Evolutionary conservation across 2,113 vertebrate species (phyloP).

Genomic region (Athene cunicularia): DNA sequence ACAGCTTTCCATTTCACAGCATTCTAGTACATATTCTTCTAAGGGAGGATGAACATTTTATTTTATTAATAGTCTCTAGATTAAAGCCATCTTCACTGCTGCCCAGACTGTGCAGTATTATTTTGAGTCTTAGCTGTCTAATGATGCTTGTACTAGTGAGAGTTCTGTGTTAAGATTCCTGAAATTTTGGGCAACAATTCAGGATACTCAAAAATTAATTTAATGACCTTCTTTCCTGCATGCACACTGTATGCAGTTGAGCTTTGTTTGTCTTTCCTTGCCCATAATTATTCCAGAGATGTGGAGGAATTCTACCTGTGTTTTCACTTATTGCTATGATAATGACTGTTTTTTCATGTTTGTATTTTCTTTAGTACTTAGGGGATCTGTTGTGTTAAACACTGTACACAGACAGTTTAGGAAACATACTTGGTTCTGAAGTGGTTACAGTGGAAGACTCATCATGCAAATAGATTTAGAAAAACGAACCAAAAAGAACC

Average conservation of each 20-base stretch:
- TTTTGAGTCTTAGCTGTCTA: not conserved
- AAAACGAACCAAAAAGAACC: not conserved
- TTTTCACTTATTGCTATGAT: not conserved
- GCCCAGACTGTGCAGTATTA: not conserved
- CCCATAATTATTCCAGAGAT: not conserved
- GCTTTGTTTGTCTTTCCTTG: not conserved
- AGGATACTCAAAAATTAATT: not conserved
- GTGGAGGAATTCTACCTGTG: not conserved
- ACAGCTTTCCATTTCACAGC: not conserved
- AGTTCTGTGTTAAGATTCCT: not conserved
- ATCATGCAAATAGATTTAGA: not conserved
- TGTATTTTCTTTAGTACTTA: not conserved
- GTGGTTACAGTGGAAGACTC: not conserved
- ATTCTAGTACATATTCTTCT: not conserved
- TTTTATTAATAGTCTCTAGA: not conserved
- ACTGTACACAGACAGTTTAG: not conserved
- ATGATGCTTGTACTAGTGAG: not conserved
- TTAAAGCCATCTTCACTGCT: not conserved
- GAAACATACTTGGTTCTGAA: not conserved
- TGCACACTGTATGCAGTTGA: not conserved
- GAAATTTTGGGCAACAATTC: not conserved
- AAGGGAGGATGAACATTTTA: not conserved
- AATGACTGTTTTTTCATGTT: not conserved
- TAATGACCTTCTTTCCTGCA: not conserved
- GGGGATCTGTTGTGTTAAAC: not conserved